Evolutionary conservation across 2,888 invertebrate genomes (phyloP).

Genomic region (Ligdia adustata): DNA sequence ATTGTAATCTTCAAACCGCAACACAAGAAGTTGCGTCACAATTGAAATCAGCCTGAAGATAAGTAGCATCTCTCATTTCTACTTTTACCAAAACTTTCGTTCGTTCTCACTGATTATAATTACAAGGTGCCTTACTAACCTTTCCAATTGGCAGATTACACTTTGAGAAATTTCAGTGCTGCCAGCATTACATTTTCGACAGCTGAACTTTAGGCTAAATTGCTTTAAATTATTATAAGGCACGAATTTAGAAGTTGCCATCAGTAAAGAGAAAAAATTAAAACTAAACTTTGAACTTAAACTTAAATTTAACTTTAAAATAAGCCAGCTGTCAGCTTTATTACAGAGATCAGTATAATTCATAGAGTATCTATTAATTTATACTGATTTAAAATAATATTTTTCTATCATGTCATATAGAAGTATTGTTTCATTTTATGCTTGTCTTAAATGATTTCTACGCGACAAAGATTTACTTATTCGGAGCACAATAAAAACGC

Average conservation of each 20-base stretch:
- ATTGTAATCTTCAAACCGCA: constrained; percentile 10
- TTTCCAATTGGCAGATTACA: constrained; percentile 28
- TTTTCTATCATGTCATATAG: too few relatives aligned
- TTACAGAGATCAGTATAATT: too few relatives aligned
- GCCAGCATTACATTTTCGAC: not conserved
- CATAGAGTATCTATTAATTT: too few relatives aligned
- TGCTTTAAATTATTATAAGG: not conserved
- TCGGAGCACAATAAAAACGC: not conserved
- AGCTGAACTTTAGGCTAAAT: not conserved
- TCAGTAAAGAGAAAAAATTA: not conserved
- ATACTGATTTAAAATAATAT: too few relatives aligned
- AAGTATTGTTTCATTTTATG: not conserved
- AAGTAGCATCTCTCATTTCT: constrained; percentile 47
- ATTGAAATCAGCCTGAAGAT: constrained; percentile 17
- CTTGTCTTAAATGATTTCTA: not conserved
- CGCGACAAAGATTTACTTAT: not conserved
- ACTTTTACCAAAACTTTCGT: constrained; percentile 73
- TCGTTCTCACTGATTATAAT: constrained; percentile 43
- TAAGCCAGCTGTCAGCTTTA: too few relatives aligned
- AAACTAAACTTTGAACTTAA: too few relatives aligned
- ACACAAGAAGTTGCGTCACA: constrained; percentile 14
- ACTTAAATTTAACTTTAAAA: too few relatives aligned
- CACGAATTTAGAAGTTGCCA: not conserved
- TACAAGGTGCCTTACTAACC: constrained; percentile 42
- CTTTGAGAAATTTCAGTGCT: constrained; percentile 22